Conservation (phyloP, 1,140 invertebrate species). For the Lepidostoma basale region DNA sequence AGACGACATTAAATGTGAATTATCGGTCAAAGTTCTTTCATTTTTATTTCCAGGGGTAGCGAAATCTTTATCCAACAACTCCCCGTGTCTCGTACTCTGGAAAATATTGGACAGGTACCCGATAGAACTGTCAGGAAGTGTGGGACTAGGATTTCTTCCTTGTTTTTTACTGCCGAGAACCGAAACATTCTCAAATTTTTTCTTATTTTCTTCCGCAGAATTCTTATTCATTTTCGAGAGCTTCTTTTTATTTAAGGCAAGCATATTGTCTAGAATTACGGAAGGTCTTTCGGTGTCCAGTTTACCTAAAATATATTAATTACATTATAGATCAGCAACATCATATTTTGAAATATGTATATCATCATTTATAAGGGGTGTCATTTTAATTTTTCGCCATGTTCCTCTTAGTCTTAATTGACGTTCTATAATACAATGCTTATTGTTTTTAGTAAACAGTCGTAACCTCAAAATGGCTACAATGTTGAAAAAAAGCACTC, state of each 20-base stretch:
- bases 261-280: constrained; percentile 36
- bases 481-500: no score
- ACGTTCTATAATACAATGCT: no score
- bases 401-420: no score
- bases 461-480: no score
- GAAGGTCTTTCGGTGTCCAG: constrained; percentile 36
- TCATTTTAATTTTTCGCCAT: no score
- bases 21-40: constrained; percentile 1
- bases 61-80: constrained; percentile 13
- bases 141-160: constrained; percentile 20
- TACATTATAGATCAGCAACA: background rate
- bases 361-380: no score
- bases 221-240: no score
- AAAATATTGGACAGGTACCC: constrained; percentile 33
- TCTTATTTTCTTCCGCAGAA: no score
- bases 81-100: constrained; percentile 40
- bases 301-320: constrained; percentile 34
- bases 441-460: no score
- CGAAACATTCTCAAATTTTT: no score
- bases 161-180: no score
- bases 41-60: constrained; percentile 20
- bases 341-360: no score
- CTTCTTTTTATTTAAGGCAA: constrained; percentile 37
- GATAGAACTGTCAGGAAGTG: constrained; percentile 25
- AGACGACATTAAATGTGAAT: background rate